Evolutionary conservation across 2,797 vertebrate genomes (phyloP).

Genomic region (Huso huso): DNA sequence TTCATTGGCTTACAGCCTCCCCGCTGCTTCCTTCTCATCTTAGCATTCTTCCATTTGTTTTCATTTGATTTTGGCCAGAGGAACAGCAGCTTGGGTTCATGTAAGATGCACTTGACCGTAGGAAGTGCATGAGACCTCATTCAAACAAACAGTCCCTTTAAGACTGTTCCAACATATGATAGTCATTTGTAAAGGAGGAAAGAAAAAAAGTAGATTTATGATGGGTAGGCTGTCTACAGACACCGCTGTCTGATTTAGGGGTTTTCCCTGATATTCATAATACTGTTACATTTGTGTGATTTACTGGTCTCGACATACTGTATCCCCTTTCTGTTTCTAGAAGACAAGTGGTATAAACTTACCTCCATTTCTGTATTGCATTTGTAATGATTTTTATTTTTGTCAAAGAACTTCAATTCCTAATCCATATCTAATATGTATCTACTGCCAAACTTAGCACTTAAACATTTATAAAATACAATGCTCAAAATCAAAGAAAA

Average conservation of each 20-base stretch:
- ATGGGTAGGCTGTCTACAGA: background rate
- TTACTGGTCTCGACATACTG: too few relatives aligned
- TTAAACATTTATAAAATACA: too few relatives aligned
- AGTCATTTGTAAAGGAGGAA: background rate
- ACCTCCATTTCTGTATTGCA: too few relatives aligned
- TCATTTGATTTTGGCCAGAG: background rate
- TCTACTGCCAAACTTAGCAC: too few relatives aligned
- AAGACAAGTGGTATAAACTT: too few relatives aligned
- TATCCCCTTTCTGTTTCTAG: too few relatives aligned
- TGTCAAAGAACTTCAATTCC: too few relatives aligned
- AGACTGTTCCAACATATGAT: background rate
- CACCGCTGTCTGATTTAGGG: background rate
- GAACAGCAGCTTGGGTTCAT: conserved; percentile 9
- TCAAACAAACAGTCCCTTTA: background rate
- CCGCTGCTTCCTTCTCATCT: background rate
- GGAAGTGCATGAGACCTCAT: background rate
- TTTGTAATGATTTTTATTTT: too few relatives aligned
- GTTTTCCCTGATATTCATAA: background rate
- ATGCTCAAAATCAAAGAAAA: too few relatives aligned
- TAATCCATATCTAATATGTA: too few relatives aligned
- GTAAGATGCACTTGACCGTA: conserved; percentile 3
- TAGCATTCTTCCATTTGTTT: conserved; percentile 5
- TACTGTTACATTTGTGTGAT: too few relatives aligned
- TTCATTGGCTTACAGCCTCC: conserved; percentile 2
- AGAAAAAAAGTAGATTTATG: background rate